phyloP scores from a whole-genome alignment of 2,888 invertebrate species.

The Dynastes maya region DNA sequence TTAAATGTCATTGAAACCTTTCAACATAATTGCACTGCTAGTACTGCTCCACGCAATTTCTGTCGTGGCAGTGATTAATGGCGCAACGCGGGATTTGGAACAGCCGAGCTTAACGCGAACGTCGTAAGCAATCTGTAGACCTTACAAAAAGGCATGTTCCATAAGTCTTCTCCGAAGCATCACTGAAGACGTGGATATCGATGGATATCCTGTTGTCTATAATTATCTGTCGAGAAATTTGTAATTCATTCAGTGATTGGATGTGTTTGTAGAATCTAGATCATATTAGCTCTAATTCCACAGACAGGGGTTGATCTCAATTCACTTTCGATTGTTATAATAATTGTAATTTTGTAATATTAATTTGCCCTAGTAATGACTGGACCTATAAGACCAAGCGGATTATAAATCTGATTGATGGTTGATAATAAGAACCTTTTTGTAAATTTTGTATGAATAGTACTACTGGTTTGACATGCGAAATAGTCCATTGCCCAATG shows the following conservation, averaged over 20 bases:
- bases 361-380: background rate
- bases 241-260: background rate
- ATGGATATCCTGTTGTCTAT: background rate
- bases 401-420: too few species aligned
- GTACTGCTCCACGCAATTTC: constrained; percentile 52
- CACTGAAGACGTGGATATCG: constrained; percentile 27
- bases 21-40: constrained; percentile 48
- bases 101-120: constrained; percentile 36
- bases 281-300: background rate
- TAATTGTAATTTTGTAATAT: background rate
- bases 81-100: constrained; percentile 47
- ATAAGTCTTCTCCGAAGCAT: constrained; percentile 46
- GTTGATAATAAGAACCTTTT: background rate
- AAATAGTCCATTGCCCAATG: background rate
- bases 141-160: constrained; percentile 48
- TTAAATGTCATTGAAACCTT: constrained; percentile 33
- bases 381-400: background rate
- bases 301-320: too few species aligned
- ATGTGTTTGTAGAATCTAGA: constrained; percentile 12
- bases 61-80: constrained; percentile 45
- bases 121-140: background rate
- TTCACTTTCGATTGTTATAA: background rate
- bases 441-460: background rate
- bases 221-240: background rate
- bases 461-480: background rate